Conservation (phyloP, 2,797 vertebrate genomes). For the Hephaestus fuliginosus region DNA sequence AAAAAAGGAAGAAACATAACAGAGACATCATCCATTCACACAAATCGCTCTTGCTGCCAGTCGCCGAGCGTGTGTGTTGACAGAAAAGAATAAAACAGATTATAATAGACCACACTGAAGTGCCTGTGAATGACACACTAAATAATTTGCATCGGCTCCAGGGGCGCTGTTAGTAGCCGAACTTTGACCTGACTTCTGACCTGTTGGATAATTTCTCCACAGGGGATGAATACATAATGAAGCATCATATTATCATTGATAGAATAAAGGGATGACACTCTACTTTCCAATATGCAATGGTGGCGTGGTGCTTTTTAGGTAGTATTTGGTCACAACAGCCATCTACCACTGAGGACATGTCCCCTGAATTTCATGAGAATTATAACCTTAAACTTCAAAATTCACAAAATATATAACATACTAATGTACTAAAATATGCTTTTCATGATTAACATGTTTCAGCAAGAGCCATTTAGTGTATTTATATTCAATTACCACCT, state of each 20-base stretch:
- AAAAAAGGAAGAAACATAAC: conserved; percentile 2
- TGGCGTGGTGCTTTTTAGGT: not conserved
- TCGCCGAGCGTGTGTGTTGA: not conserved
- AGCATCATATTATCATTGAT: conserved; percentile 16
- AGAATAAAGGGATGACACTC: conserved; percentile 15
- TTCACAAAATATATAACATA: too few relatives aligned
- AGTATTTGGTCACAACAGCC: not conserved
- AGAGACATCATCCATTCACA: conserved; percentile 1
- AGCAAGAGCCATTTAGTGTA: not conserved
- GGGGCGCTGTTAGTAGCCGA: conserved; percentile 11
- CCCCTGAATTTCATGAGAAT: not conserved
- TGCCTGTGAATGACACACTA: conserved; percentile 8
- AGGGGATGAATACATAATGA: conserved; percentile 25
- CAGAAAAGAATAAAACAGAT: not conserved
- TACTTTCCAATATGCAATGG: not conserved
- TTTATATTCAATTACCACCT: not conserved
- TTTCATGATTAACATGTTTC: not conserved
- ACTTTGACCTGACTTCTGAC: conserved; percentile 42
- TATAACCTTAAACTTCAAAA: too few relatives aligned
- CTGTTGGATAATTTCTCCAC: conserved; percentile 11
- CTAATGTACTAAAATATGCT: too few relatives aligned
- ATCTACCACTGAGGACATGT: not conserved
- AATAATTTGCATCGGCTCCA: conserved; percentile 22
- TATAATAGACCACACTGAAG: not conserved
- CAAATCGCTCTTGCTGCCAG: conserved; percentile 9